These are phyloP conservation scores for Quadroppia sp. DNA, from an alignment of 2,888 invertebrate genomes.

Conservation along the genomic window DNA sequence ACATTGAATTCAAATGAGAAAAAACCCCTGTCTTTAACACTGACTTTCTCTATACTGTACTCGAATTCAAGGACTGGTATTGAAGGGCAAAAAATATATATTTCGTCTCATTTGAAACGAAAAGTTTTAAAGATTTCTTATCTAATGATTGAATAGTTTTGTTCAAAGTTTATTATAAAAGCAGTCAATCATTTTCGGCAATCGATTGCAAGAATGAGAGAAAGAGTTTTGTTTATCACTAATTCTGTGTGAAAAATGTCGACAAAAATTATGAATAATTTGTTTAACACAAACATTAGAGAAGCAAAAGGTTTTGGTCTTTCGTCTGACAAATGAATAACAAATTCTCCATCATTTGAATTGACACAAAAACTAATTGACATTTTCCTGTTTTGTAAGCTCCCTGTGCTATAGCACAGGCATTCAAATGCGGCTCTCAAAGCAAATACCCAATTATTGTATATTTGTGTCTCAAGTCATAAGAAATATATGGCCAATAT, in stretches of 20 bases:
- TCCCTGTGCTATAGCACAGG: background rate
- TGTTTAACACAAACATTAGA: conserved; percentile 1
- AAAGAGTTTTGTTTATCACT: background rate
- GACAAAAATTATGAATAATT: background rate
- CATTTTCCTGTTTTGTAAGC: background rate
- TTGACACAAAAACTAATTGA: conserved; percentile 16
- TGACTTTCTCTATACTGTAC: too few relatives aligned
- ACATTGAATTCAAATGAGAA: background rate
- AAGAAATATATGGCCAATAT: background rate
- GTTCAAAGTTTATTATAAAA: too few relatives aligned
- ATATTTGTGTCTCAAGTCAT: background rate
- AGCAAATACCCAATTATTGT: background rate
- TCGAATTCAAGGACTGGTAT: too few relatives aligned
- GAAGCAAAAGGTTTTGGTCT: background rate
- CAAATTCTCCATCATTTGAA: conserved; percentile 13
- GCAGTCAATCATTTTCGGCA: background rate
- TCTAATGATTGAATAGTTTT: too few relatives aligned
- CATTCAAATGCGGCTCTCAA: background rate
- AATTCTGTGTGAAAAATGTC: background rate
- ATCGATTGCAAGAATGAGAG: too few relatives aligned
- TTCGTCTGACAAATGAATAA: background rate
- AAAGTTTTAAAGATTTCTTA: too few relatives aligned
- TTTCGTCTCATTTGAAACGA: too few relatives aligned
- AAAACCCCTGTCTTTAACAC: too few relatives aligned
- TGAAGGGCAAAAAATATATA: too few relatives aligned